Base-by-base conservation (phyloP, 2,113 vertebrate genomes). In the Oceanites oceanicus region DNA sequence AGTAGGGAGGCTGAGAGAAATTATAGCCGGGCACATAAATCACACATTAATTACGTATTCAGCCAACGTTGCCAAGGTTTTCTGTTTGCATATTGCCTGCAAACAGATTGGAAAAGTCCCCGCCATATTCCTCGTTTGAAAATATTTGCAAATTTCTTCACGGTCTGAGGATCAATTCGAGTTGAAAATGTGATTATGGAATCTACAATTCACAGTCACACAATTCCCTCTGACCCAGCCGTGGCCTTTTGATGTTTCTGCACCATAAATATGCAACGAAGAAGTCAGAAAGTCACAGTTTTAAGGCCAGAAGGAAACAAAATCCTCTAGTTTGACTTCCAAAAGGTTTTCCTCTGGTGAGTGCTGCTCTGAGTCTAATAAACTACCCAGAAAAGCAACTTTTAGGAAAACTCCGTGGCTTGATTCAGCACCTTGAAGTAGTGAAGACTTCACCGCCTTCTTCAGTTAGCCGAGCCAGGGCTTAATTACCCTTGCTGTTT, bases 71-170 rank as follows among this genome's bases (percentile, higher is more conserved):
- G 94, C 96, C 96, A 95, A 85, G 73, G 79, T 72, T 85, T 94
- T 76, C 86, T 93, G 32, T 78, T 85, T 87, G 94, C 91, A 97
- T 92, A 97, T 87, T 89, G 88, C 80, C 96, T 85, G 83, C 91
- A 94, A 97, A 94, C 95, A 94, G 95, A 96, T 94, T 91, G 96
- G 66, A 89, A 75, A 73, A 94, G 91, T 94, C 91, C 63, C 61
- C 11, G 2, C 80, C 95, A 95, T 45, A 85, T 70, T 92, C 76
- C 80, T 85, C 4, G 12, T 87, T 92, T 49, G 83, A 94, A 95
- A 96, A 45, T 78, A 84, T 93, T 82, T 90, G 66, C 86, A 71
- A 76, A 97, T 94, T 88, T 92, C 91, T 94, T 86, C 91, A 90
- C 2, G 73, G 66, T 95, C 95, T n/a, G 71, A 87, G 94, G 95